These are phyloP conservation scores for Spodoptera exigua DNA, from an alignment of 2,888 invertebrate genomes.

Conservation along the genomic window DNA sequence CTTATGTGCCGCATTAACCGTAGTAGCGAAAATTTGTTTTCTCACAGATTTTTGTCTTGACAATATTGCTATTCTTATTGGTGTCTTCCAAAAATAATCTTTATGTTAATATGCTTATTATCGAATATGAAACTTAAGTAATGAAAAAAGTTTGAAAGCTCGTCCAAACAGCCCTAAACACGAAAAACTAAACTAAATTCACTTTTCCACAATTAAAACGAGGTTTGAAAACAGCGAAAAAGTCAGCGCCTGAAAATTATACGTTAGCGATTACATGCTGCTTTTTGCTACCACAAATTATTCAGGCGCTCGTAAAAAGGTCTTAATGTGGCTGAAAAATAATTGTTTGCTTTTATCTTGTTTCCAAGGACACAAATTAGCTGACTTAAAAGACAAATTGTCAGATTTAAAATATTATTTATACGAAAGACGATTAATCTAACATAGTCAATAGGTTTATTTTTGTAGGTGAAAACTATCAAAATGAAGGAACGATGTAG, in stretches of 20 bases:
- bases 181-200: too few relatives aligned
- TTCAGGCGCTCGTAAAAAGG: conserved; percentile 45
- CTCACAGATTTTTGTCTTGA: conserved; percentile 20
- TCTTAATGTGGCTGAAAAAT: conserved; percentile 37
- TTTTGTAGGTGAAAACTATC: too few relatives aligned
- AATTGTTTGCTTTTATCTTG: conserved; percentile 51
- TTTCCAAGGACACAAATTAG: conserved; percentile 41
- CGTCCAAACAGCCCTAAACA: too few relatives aligned
- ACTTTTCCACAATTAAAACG: too few relatives aligned
- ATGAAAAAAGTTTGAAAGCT: too few relatives aligned
- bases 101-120: too few relatives aligned
- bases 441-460: conserved; percentile 17
- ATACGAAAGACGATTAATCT: conserved; percentile 39
- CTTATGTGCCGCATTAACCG: conserved; percentile 57
- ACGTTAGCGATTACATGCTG: conserved; percentile 33
- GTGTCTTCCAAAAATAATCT: too few relatives aligned
- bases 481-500: too few relatives aligned
- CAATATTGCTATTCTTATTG: too few relatives aligned
- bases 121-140: too few relatives aligned
- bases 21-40: conserved; percentile 61
- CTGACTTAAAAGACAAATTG: conserved; percentile 48
- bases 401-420: conserved; percentile 51
- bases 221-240: too few relatives aligned
- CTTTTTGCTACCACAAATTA: conserved; percentile 38
- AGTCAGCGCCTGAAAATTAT: conserved; percentile 38